Conservation (phyloP, 2,797 vertebrate genomes). For the Sternarchorhynchus goeldii region DNA sequence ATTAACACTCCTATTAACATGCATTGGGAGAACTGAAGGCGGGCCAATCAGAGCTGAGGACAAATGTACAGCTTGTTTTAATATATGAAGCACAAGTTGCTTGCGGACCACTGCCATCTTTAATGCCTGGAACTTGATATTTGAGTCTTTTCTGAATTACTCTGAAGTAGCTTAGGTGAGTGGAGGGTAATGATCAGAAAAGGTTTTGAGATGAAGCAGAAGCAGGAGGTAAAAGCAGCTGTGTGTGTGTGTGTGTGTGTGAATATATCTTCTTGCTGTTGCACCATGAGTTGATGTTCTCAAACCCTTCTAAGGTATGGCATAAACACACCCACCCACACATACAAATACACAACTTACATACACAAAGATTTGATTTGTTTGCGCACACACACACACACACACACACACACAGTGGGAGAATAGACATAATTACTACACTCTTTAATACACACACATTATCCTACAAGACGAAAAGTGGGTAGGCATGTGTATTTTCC, state of each 20-base stretch:
- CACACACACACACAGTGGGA: conserved; percentile 28
- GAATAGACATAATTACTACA: conserved; percentile 20
- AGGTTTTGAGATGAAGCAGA: conserved; percentile 31
- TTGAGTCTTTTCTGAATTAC: conserved; percentile 39
- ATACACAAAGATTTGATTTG: conserved; percentile 37
- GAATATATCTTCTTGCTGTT: conserved; percentile 35
- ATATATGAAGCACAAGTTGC: conserved; percentile 28
- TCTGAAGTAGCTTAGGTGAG: conserved; percentile 13
- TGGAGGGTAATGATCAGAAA: conserved; percentile 26
- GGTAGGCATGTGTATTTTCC: conserved; percentile 20
- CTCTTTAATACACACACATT: conserved; percentile 59
- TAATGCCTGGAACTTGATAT: conserved; percentile 44
- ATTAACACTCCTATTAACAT: conserved; percentile 56
- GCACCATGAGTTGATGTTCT: conserved; percentile 52
- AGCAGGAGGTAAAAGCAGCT: conserved; percentile 41
- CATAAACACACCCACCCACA: conserved; percentile 28
- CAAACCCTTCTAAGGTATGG: conserved; percentile 61
- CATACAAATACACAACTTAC: conserved; percentile 43
- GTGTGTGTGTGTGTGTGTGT: conserved; percentile 30
- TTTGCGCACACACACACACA: conserved; percentile 7
- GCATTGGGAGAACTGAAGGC: conserved; percentile 70
- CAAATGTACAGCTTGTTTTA: conserved; percentile 46
- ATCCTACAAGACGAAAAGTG: conserved; percentile 54
- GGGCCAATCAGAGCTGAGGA: conserved; percentile 55
- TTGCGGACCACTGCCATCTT: conserved; percentile 34